Conservation (phyloP, 2,797 vertebrate genomes). For the Acipenser transmontanus region DNA sequence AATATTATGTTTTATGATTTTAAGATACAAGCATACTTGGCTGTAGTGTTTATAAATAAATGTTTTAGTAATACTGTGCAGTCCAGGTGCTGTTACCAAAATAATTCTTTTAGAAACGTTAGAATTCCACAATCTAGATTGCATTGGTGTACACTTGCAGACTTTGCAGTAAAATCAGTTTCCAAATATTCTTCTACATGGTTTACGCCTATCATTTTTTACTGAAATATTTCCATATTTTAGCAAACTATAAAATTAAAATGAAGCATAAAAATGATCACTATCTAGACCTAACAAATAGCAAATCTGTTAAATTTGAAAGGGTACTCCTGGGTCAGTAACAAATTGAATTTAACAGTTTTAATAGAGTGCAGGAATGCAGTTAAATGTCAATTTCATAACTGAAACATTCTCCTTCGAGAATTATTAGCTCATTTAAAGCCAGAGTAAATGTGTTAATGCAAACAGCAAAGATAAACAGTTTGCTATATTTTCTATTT, state of each 20-base stretch:
- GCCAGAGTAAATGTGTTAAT: conserved; percentile 67
- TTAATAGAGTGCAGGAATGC: conserved; percentile 74
- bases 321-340: conserved; percentile 26
- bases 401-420: conserved; percentile 70
- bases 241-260: conserved; percentile 51
- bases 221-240: conserved; percentile 32
- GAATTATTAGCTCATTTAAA: conserved; percentile 57
- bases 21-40: too few relatives aligned
- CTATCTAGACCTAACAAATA: conserved; percentile 51
- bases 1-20: too few relatives aligned
- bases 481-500: conserved; percentile 16
- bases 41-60: too few relatives aligned
- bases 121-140: too few relatives aligned
- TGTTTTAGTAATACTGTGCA: too few relatives aligned
- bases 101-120: too few relatives aligned
- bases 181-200: too few relatives aligned
- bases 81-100: too few relatives aligned
- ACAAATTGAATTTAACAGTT: conserved; percentile 74
- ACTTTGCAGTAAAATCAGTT: too few relatives aligned
- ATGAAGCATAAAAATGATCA: conserved; percentile 33
- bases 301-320: conserved; percentile 23
- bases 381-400: conserved; percentile 76
- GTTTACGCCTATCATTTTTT: too few relatives aligned
- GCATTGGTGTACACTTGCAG: too few relatives aligned
- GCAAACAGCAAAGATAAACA: conserved; percentile 43